phyloP scores from a whole-genome alignment of 1,140 invertebrate species.

The Dreissena rostriformis region DNA sequence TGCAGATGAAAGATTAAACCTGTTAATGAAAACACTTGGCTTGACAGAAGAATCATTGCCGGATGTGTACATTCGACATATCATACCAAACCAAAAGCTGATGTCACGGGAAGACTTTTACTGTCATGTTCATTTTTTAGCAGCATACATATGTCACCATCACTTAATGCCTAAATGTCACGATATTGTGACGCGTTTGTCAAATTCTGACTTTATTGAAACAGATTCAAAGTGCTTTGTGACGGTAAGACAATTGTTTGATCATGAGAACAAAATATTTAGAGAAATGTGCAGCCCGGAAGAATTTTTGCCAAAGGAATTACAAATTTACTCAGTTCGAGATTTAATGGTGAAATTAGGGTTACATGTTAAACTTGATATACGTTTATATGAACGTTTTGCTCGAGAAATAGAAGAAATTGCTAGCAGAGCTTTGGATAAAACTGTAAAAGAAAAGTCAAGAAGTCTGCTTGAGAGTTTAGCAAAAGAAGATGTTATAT shows the following conservation, averaged over 20 bases:
- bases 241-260: conserved; percentile 42
- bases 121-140: conserved; percentile 47
- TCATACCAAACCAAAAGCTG: conserved; percentile 44
- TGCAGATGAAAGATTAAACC: neutral
- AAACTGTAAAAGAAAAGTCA: conserved; percentile 39
- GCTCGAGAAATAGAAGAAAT: conserved; percentile 46
- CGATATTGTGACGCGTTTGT: too few relatives aligned
- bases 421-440: conserved; percentile 1
- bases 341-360: conserved; percentile 54
- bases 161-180: too few relatives aligned
- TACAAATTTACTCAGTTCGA: neutral
- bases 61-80: conserved; percentile 57
- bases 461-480: conserved; percentile 41
- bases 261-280: conserved; percentile 55
- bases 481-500: neutral
- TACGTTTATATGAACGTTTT: conserved; percentile 53
- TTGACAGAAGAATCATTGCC: conserved; percentile 10
- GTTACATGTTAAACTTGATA: conserved; percentile 43
- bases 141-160: conserved; percentile 11
- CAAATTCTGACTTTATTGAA: too few relatives aligned
- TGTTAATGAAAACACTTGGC: conserved; percentile 12
- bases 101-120: conserved; percentile 26
- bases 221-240: too few relatives aligned
- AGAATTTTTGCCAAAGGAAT: conserved; percentile 52
- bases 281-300: conserved; percentile 40